Conservation (phyloP, 2,888 invertebrate species). For the Calameuta pallipes region DNA sequence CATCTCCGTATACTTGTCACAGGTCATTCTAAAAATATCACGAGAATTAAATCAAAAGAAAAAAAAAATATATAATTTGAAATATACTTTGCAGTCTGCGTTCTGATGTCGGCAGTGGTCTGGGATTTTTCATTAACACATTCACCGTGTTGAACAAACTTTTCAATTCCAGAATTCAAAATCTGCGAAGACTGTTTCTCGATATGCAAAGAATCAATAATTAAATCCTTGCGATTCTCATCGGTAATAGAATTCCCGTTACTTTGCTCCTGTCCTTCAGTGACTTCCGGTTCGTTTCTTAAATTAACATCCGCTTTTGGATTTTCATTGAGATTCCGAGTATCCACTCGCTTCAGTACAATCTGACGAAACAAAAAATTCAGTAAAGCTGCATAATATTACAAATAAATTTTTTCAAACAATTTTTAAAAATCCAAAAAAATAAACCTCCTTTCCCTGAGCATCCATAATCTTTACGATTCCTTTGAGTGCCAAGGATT, state of each 20-base stretch:
- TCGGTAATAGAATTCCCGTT: not conserved
- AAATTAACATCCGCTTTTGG: not conserved
- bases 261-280: not conserved
- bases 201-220: not conserved
- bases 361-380: not conserved
- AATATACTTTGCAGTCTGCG: not conserved
- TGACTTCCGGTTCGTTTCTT: not conserved
- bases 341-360: not conserved
- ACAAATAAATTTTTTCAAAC: no score
- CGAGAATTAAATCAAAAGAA: not conserved
- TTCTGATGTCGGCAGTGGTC: not conserved
- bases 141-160: not conserved
- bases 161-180: not conserved
- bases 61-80: not conserved
- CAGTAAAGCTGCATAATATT: not conserved
- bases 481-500: conserved; percentile 24
- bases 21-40: not conserved
- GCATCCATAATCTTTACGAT: conserved; percentile 31
- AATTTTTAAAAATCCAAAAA: not conserved
- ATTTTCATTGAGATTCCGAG: not conserved
- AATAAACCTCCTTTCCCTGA: conserved; percentile 27
- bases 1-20: not conserved
- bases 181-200: not conserved
- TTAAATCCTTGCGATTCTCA: not conserved
- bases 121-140: not conserved